Conservation (phyloP, 1,140 invertebrate genomes). For the Muscidifurax raptorellus region DNA sequence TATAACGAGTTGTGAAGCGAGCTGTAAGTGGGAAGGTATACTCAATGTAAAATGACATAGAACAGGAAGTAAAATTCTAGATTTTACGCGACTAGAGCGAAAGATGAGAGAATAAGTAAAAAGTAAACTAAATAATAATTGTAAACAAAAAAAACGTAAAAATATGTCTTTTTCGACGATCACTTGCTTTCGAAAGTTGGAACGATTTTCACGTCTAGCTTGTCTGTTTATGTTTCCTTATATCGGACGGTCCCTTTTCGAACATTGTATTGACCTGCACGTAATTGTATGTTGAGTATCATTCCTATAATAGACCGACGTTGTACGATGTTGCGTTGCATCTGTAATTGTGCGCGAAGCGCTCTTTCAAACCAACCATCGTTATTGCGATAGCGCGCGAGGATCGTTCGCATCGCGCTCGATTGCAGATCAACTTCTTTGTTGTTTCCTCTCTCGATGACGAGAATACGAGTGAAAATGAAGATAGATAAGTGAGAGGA, state of each 20-base stretch:
- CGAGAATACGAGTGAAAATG: slow-evolving; percentile 27
- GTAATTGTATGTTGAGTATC: slow-evolving; percentile 51
- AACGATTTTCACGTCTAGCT: slow-evolving; percentile 50
- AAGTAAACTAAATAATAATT: slow-evolving; percentile 39
- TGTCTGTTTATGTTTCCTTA: slow-evolving; percentile 35
- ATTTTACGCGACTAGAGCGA: slow-evolving; percentile 33
- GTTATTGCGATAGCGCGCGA: not conserved
- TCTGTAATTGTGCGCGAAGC: not conserved
- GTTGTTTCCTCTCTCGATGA: slow-evolving; percentile 48
- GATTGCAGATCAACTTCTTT: slow-evolving; percentile 21
- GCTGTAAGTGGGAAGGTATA: slow-evolving; percentile 51
- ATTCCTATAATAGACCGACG: slow-evolving; percentile 48
- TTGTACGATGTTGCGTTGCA: slow-evolving; percentile 40
- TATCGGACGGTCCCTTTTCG: slow-evolving; percentile 18
- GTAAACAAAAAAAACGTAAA: slow-evolving; percentile 42
- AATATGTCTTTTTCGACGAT: slow-evolving; percentile 47
- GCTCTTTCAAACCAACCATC: not conserved
- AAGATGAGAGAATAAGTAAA: slow-evolving; percentile 1
- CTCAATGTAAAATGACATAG: slow-evolving; percentile 51
- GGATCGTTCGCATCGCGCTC: not conserved
- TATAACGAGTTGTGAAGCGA: slow-evolving; percentile 53
- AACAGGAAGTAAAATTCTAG: slow-evolving; percentile 51
- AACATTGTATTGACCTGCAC: slow-evolving; percentile 45
- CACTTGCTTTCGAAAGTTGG: slow-evolving; percentile 47
- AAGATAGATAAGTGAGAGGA: not conserved